phyloP scores from a whole-genome alignment of 2,113 vertebrate species.

The Greenwoodochromis staneri region DNA sequence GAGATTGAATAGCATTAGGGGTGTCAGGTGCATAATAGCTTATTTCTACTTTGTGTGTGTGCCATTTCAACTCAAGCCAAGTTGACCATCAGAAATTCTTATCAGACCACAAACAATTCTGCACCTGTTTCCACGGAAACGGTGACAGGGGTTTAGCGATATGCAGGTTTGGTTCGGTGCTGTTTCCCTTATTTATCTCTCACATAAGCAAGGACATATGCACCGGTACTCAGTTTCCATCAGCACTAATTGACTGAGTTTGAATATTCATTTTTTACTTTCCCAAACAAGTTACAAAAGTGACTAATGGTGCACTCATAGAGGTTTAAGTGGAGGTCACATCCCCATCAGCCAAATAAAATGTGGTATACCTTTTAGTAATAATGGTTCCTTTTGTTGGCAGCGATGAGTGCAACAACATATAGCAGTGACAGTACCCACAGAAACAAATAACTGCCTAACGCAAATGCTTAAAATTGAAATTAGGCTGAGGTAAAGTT shows the following conservation, averaged over 20 bases:
- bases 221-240: not conserved
- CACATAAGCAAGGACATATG: not conserved
- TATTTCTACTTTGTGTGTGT: not conserved
- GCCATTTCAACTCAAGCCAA: not conserved
- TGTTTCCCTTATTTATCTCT: not conserved
- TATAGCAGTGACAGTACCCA: not conserved
- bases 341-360: not conserved
- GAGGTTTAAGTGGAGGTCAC: not conserved
- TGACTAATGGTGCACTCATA: not conserved
- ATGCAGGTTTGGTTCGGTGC: not conserved
- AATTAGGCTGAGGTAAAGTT: not conserved
- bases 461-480: not conserved
- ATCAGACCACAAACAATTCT: not conserved
- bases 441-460: not conserved
- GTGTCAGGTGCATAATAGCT: not conserved
- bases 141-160: not conserved
- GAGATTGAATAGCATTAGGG: not conserved
- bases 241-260: not conserved
- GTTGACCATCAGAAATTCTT: not conserved
- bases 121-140: slow-evolving; percentile 29
- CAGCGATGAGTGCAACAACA: not conserved
- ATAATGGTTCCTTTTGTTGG: not conserved
- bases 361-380: not conserved
- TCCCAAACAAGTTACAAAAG: not conserved
- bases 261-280: not conserved